phyloP scores from a whole-genome alignment of 2,888 invertebrate species.

The Flexamia atlantica region DNA sequence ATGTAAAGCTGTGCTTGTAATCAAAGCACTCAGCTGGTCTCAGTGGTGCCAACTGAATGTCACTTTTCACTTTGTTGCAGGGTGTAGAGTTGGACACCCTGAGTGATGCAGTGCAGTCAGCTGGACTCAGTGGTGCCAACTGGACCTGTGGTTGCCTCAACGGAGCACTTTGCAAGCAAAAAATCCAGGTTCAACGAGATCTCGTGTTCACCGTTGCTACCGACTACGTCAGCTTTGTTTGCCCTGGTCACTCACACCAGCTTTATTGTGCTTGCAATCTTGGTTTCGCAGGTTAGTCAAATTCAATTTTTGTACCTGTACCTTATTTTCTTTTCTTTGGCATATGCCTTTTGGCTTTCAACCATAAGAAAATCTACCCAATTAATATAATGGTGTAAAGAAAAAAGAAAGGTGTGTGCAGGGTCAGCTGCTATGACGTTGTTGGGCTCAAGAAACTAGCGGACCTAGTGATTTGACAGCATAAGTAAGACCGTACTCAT shows the following conservation, averaged over 20 bases:
- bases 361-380: no score
- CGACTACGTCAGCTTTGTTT: constrained; percentile 87
- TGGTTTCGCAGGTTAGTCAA: constrained; percentile 82
- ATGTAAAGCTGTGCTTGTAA: no score
- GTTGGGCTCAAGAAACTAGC: no score
- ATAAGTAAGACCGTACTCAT: no score
- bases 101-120: constrained; percentile 68
- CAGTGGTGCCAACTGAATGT: constrained; percentile 77
- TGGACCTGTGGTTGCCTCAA: constrained; percentile 82
- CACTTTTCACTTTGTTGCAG: neutral
- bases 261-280: constrained; percentile 90
- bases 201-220: constrained; percentile 82
- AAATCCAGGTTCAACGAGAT: constrained; percentile 80
- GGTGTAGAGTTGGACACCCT: constrained; percentile 67
- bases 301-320: constrained; percentile 57
- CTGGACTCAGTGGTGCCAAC: constrained; percentile 73
- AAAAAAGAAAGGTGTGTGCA: no score
- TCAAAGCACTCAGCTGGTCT: constrained; percentile 68
- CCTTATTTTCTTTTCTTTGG: no score
- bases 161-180: constrained; percentile 83
- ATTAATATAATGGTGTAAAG: no score
- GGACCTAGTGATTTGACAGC: no score
- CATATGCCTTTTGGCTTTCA: no score
- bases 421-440: no score
- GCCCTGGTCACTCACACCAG: constrained; percentile 83